Evolutionary conservation across 2,113 vertebrate species (phyloP).

Genomic region (Herpailurus yagouaroundi): DNA sequence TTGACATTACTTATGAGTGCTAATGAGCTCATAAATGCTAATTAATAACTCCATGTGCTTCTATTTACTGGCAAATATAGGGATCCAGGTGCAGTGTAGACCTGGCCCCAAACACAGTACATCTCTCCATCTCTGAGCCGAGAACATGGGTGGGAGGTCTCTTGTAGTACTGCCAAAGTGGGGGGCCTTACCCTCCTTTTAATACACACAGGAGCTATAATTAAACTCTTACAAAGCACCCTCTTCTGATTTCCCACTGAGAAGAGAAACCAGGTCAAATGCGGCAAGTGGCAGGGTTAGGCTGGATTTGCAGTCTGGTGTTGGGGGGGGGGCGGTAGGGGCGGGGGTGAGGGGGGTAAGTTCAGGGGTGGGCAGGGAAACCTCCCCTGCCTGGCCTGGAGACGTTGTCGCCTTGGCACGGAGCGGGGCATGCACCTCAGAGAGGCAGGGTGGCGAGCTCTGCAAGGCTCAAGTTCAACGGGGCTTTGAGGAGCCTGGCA

Average conservation of each 20-base stretch:
- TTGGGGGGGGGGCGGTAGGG: neutral
- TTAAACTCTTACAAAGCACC: slow-evolving; percentile 7
- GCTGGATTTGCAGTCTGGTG: neutral
- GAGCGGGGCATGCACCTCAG: neutral
- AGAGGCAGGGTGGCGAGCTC: neutral
- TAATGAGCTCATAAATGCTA: slow-evolving; percentile 79
- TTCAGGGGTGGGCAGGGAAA: neutral
- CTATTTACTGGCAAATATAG: slow-evolving; percentile 74
- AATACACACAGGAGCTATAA: neutral
- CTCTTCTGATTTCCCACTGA: neutral
- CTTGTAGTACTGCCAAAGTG: neutral
- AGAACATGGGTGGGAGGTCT: slow-evolving; percentile 1
- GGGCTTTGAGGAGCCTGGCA: neutral
- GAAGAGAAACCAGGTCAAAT: slow-evolving; percentile 41
- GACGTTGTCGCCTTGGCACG: neutral
- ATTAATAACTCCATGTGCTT: slow-evolving; percentile 79
- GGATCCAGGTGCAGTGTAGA: slow-evolving; percentile 69
- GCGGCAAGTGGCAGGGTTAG: neutral
- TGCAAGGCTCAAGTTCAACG: neutral
- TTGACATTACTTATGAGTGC: slow-evolving; percentile 77
- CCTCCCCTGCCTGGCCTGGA: too few species aligned
- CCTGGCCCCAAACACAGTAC: slow-evolving; percentile 22
- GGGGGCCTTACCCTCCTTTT: neutral
- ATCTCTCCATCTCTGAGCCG: slow-evolving; percentile 14
- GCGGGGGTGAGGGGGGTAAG: neutral